Base-by-base conservation (phyloP, 2,797 vertebrate genomes). In the Ficedula albicollis region DNA sequence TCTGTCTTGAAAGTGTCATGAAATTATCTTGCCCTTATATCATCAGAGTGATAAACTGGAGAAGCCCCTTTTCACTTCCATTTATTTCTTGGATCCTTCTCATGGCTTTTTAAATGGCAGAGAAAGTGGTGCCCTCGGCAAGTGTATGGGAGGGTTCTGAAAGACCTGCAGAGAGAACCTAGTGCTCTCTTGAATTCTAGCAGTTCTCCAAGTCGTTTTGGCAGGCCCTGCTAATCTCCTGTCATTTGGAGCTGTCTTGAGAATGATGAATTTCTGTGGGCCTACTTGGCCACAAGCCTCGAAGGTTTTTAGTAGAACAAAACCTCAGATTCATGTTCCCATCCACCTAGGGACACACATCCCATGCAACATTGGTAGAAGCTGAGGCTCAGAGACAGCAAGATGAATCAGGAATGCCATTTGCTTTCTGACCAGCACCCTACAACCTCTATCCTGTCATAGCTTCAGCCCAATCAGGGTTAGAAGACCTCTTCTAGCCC, bases 341-440 rank as follows among this genome's bases (percentile, higher is more conserved):
- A 75, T 62, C 46, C n/a, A 49, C 67, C 43, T 46, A 46, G 17
- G 39, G 52, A 54, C 18, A 72, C 34, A 62, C n/a, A n/a, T 54
- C 19, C 22, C 34, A n/a, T 2, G 2, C 10, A 60, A 54, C 5
- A 9, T 1, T 1, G 38, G 18, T 55, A 34, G 29, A 63, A 83
- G 48, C 18, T 10, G n/a, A 80, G 43, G 48, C 29, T 69, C 1
- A 0, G 39, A 69, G 39, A 44, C 39, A 69, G 39, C 1, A 2
- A 82, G 16, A n/a, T 16, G 34, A 59, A 84, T 23, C 0, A 0
- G 51, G 63, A 76, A 68, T 21, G 39, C 9, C 2, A 4, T 51
- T 30, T 59, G 62, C 21, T 58, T 74, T 69, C 69, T 77, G 64
- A 36, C 32, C 14, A 4, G 1, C 54, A 38, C 18, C 48, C 56